These are phyloP conservation scores for Pipistrellus pygmaeus DNA, from an alignment of 2,797 vertebrate genomes.

Conservation along the genomic window DNA sequence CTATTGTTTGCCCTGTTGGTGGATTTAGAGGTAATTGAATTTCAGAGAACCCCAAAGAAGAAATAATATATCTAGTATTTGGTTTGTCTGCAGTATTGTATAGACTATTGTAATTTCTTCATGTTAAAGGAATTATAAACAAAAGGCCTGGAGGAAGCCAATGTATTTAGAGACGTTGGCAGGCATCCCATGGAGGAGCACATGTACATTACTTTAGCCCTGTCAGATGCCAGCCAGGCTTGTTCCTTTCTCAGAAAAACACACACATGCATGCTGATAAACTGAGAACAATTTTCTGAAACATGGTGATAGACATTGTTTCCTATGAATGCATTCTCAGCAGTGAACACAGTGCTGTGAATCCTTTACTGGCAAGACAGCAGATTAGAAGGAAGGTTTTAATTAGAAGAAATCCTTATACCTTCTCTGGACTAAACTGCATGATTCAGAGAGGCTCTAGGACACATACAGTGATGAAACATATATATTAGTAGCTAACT, in stretches of 20 bases:
- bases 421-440: not conserved
- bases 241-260: slow-evolving; percentile 58
- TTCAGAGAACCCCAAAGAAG: slow-evolving; percentile 55
- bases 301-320: slow-evolving; percentile 10
- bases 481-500: not conserved
- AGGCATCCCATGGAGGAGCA: slow-evolving; percentile 29
- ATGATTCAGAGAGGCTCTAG: not conserved
- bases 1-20: slow-evolving; percentile 62
- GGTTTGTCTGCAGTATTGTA: slow-evolving; percentile 67
- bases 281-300: slow-evolving; percentile 49
- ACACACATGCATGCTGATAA: slow-evolving; percentile 59
- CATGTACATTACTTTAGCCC: slow-evolving; percentile 62
- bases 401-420: not conserved
- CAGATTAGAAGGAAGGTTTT: slow-evolving; percentile 11
- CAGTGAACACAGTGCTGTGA: not conserved
- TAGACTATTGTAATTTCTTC: slow-evolving; percentile 60
- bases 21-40: slow-evolving; percentile 47
- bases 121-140: slow-evolving; percentile 74
- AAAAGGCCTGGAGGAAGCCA: slow-evolving; percentile 67
- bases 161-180: slow-evolving; percentile 73
- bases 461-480: not conserved
- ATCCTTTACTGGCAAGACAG: slow-evolving; percentile 5
- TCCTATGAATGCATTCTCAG: slow-evolving; percentile 55
- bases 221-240: slow-evolving; percentile 64
- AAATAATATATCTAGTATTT: slow-evolving; percentile 54